Conservation (phyloP, 2,888 invertebrate species). For the Eremobia ochroleuca region DNA sequence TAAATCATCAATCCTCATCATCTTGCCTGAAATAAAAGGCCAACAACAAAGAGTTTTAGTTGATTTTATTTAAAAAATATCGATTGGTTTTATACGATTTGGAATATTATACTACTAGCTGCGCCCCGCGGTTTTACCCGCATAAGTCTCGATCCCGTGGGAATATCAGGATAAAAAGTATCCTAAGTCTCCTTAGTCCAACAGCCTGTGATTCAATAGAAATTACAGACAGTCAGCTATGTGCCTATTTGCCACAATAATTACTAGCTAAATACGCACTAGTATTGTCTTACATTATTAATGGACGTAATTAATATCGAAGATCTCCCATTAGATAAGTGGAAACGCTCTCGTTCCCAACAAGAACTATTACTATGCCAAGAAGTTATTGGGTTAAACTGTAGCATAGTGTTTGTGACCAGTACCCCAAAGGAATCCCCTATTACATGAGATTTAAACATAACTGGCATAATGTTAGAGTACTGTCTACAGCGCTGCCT, state of each 20-base stretch:
- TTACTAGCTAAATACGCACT: slow-evolving; percentile 8
- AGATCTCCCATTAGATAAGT: slow-evolving; percentile 41
- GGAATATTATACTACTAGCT: no score
- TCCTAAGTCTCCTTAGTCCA: not conserved
- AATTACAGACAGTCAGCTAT: not conserved
- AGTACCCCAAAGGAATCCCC: not conserved
- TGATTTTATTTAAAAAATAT: no score
- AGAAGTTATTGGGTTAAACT: slow-evolving; percentile 14
- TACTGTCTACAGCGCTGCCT: no score
- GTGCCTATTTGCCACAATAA: not conserved
- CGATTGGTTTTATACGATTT: not conserved
- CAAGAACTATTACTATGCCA: not conserved
- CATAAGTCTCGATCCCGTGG: no score
- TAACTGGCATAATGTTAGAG: no score
- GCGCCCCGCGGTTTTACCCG: no score
- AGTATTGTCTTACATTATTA: slow-evolving; percentile 30
- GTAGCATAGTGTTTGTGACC: not conserved
- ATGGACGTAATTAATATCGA: slow-evolving; percentile 39
- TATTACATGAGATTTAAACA: no score
- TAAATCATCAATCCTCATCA: no score
- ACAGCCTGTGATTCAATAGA: not conserved
- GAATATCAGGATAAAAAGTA: no score
- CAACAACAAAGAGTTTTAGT: not conserved
- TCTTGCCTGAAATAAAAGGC: not conserved
- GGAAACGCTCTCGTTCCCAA: not conserved